Conservation (phyloP, 2,797 vertebrate species). For the Sebastes cheni region DNA sequence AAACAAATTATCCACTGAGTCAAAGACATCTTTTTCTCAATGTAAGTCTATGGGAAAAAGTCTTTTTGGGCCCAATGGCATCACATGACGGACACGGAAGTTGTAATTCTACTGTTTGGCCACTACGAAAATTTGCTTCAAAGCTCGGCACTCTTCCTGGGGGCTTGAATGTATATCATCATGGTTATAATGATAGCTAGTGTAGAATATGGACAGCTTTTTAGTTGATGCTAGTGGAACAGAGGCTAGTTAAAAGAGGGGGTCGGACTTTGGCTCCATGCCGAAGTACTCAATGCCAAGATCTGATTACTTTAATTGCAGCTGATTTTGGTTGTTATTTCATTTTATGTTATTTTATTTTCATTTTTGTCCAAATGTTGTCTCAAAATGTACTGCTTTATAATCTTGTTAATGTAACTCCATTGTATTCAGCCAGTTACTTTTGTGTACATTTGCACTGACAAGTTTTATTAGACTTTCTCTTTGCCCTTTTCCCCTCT, state of each 20-base stretch:
- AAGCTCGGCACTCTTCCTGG: too few species aligned
- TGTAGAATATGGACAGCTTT: not conserved
- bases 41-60: too few species aligned
- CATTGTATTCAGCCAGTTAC: not conserved
- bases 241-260: not conserved
- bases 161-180: too few species aligned
- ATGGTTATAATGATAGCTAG: not conserved
- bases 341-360: not conserved
- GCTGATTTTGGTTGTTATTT: not conserved
- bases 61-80: too few species aligned
- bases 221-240: not conserved
- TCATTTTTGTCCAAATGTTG: not conserved
- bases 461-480: conserved; percentile 1
- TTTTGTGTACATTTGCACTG: not conserved
- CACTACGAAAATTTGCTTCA: too few species aligned
- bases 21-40: too few species aligned
- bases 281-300: not conserved
- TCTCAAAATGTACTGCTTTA: not conserved
- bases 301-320: not conserved
- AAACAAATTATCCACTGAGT: too few species aligned
- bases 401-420: not conserved
- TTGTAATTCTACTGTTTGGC: too few species aligned
- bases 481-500: conserved; percentile 8
- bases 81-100: too few species aligned
- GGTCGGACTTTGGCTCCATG: not conserved